phyloP scores from a whole-genome alignment of 2,113 vertebrate genomes.

The Notarius lentiginosus region DNA sequence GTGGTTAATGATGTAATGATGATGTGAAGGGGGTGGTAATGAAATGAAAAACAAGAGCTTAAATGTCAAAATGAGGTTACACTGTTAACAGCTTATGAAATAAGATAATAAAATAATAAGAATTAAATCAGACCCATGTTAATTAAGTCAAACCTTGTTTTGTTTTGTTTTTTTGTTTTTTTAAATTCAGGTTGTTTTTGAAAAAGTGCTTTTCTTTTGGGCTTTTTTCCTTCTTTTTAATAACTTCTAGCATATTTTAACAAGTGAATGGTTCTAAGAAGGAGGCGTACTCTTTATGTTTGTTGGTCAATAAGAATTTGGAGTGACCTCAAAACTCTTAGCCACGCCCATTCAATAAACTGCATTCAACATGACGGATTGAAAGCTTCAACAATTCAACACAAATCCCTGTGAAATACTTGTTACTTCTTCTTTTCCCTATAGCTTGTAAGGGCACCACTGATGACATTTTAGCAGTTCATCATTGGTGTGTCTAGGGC shows the following conservation, averaged over 20 bases:
- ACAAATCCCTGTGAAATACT: background rate
- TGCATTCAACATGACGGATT: background rate
- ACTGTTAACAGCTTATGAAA: background rate
- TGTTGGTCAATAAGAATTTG: background rate
- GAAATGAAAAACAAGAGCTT: background rate
- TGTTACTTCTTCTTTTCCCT: background rate
- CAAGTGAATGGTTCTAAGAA: background rate
- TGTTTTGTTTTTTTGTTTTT: background rate
- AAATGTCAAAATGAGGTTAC: slow-evolving; percentile 9
- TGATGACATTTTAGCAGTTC: no score
- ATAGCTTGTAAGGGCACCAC: no score
- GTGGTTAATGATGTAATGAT: background rate
- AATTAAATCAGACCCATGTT: background rate
- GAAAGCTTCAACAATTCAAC: background rate
- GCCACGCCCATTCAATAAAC: background rate
- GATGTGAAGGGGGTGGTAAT: background rate
- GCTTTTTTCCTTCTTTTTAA: background rate
- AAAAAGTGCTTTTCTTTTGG: background rate
- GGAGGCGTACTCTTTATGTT: background rate
- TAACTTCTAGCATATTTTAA: background rate
- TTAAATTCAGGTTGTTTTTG: background rate
- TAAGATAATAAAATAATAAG: background rate
- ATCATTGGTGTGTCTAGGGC: no score
- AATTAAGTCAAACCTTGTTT: background rate
- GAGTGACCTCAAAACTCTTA: background rate